phyloP scores from a whole-genome alignment of 2,797 vertebrate genomes.

The Melanotaenia trifasciata region DNA sequence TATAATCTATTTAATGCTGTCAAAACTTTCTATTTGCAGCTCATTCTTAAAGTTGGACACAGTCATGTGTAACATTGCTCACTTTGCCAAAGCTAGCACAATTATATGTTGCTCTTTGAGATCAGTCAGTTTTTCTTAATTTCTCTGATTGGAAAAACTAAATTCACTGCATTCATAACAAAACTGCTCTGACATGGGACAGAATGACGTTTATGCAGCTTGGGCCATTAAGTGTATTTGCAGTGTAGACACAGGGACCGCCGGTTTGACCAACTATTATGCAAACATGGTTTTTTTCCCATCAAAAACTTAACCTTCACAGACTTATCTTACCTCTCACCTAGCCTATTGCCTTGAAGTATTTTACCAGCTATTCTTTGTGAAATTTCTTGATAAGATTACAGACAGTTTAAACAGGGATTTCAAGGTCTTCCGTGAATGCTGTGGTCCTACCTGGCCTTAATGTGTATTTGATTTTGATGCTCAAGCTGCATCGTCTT shows the following conservation, averaged over 20 bases:
- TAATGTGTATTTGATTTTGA: background rate
- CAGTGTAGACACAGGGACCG: background rate
- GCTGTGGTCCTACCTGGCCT: background rate
- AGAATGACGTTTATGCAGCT: background rate
- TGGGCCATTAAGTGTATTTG: background rate
- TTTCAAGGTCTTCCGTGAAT: background rate
- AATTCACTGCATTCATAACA: background rate
- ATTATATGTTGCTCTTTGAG: background rate
- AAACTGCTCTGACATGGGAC: background rate
- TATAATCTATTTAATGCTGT: no score
- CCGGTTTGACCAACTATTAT: background rate
- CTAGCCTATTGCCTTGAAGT: background rate
- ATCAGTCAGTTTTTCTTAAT: background rate
- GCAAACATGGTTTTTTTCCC: no score
- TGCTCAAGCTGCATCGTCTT: background rate
- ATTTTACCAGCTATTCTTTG: background rate
- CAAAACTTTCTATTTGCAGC: no score
- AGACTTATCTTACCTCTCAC: background rate
- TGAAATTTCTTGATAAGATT: background rate
- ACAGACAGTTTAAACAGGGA: background rate
- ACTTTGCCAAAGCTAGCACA: background rate
- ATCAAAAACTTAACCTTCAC: background rate
- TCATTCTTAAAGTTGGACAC: background rate
- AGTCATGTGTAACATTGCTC: background rate
- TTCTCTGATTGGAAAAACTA: background rate